Percentiles rank a stretch among this genome's conserved stretches.
These are phyloP conservation scores for Petrosia ficiformis DNA, from an alignment of 37 sponge, comb jelly and placozoan species.

Conservation along the genomic window DNA sequence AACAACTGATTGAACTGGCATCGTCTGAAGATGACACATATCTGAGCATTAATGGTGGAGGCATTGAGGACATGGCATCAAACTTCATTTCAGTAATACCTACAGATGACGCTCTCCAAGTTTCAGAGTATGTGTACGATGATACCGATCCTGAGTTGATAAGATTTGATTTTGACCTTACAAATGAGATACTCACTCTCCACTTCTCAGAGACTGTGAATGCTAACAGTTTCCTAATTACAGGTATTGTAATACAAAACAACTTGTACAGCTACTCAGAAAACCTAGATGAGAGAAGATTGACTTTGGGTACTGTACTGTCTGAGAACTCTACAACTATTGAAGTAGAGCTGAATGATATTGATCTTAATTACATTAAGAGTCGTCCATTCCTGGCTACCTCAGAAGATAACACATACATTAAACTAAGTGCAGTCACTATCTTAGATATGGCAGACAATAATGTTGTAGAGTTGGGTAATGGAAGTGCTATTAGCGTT, in stretches of 20 bases:
- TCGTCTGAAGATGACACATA: conserved; percentile 51
- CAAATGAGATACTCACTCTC: conserved; percentile 68
- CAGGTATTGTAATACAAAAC: conserved; percentile 38
- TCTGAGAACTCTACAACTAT: conserved; percentile 55
- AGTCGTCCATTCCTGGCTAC: conserved; percentile 54
- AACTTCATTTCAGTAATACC: conserved; percentile 45
- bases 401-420: conserved; percentile 46
- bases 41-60: conserved; percentile 34
- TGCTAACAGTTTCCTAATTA: conserved; percentile 31
- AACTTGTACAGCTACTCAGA: not conserved
- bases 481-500: conserved; percentile 34
- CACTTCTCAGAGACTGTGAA: conserved; percentile 83
- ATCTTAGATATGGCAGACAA: conserved; percentile 78
- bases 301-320: conserved; percentile 59
- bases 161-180: conserved; percentile 74
- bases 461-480: conserved; percentile 32
- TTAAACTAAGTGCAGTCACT: conserved; percentile 37
- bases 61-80: conserved; percentile 59
- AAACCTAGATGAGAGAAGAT: conserved; percentile 13
- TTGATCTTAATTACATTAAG: conserved; percentile 90
- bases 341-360: conserved; percentile 54
- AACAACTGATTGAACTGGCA: conserved; percentile 64
- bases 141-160: conserved; percentile 43
- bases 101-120: conserved; percentile 28
- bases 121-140: conserved; percentile 30